Evolutionary conservation across 2,113 vertebrate genomes (phyloP), one percentile per base, ranked within the genome.

Genomic region (Pachyramphus minor): DNA sequence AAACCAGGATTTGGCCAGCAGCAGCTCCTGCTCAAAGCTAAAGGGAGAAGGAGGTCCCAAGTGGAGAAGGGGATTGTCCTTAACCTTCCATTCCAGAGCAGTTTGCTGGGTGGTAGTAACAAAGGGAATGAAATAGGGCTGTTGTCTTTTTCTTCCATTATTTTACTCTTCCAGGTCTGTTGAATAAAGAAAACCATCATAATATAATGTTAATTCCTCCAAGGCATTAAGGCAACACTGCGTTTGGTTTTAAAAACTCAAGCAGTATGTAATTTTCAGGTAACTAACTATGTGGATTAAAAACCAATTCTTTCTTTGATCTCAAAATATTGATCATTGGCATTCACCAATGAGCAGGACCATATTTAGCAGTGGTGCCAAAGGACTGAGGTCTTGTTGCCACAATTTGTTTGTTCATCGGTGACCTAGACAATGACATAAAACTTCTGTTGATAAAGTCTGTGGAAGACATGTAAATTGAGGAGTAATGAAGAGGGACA

Each of bases 321-420:
- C 33, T 93, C 81, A 71, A 63, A 81, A 64, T 60, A 63, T 3
- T 47, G 41, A 79, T 52, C n/a, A 60, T 0, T 55, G 35, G 18
- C 60, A 55, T 23, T 44, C 60, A 91, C 30, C 74, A 68, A 6
- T 20, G 35, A 79, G 19, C 30, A 72, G 3, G 23, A 55, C 14
- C 28, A 28, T 0, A 0, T 80, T 55, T 18, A 78, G 60, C 42
- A 74, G 41, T 0, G 1, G 31, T 66, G 27, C 25, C 33, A 44
- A 68, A 89, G 39, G n/a, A 35, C 50, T 69, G 55, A 14, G 45
- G 8, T 55, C 22, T 59, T 69, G 66, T 50, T 73, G 27, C 27
- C 44, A 25, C 30, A 53, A 1, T 53, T 77, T 4, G 0, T 87
- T 83, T 73, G 28, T 52, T 83, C 49, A 33, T 5, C 3, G 2